Conservation (phyloP, 2,888 invertebrate species). For the Cosmopolites sordidus region DNA sequence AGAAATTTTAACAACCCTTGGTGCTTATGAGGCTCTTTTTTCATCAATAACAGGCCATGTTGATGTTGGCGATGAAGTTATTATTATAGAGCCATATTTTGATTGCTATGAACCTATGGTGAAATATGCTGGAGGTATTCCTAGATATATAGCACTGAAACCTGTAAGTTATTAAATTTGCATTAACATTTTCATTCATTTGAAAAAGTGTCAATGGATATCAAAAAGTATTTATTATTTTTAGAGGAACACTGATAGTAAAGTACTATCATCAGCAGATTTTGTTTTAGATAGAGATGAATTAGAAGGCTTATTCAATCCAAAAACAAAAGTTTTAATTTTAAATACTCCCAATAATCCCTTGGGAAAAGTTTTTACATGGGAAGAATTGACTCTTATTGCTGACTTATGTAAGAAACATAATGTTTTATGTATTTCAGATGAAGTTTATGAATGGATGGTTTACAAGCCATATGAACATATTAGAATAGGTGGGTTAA, state of each 20-base stretch:
- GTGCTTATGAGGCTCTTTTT: slow-evolving; percentile 94
- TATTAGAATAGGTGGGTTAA: slow-evolving; percentile 75
- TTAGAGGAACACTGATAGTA: slow-evolving; percentile 39
- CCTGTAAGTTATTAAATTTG: slow-evolving; percentile 44
- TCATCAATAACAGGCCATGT: slow-evolving; percentile 79
- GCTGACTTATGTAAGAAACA: slow-evolving; percentile 88
- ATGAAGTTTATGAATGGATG: slow-evolving; percentile 99
- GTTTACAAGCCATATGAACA: slow-evolving; percentile 79
- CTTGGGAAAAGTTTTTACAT: slow-evolving; percentile 81
- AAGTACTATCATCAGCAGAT: slow-evolving; percentile 66
- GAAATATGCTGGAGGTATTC: slow-evolving; percentile 76
- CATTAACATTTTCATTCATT: no score
- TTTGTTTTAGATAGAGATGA: slow-evolving; percentile 85
- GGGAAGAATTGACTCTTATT: slow-evolving; percentile 67
- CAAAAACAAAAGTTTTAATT: slow-evolving; percentile 89
- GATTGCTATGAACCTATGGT: slow-evolving; percentile 98
- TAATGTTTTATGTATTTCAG: slow-evolving; percentile 87
- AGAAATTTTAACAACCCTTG: slow-evolving; percentile 84
- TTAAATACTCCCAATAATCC: slow-evolving; percentile 99
- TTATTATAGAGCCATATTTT: slow-evolving; percentile 97
- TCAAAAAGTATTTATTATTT: slow-evolving; percentile 4
- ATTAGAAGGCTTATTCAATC: slow-evolving; percentile 72
- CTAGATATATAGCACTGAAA: slow-evolving; percentile 81
- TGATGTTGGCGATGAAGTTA: slow-evolving; percentile 83
- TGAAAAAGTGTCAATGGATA: no score